Base-by-base conservation (phyloP, 2,888 invertebrate genomes). In the Timema cristinae region DNA sequence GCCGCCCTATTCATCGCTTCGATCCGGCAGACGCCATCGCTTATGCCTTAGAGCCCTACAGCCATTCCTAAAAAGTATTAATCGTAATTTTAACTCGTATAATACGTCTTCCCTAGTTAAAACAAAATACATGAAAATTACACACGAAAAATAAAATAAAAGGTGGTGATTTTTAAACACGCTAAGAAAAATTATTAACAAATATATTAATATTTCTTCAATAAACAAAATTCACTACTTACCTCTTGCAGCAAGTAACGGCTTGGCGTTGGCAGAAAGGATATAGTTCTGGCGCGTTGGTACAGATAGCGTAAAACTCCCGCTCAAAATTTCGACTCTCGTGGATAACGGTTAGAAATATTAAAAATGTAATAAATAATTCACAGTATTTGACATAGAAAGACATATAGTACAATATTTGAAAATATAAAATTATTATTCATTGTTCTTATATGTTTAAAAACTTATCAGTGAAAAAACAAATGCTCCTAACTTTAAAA, bases 121-220 rank as follows among this genome's bases (percentile, higher is more conserved):
- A 76, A 76, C 76, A 77, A 76, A 73, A 75, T 69, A 70, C 77
- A 76, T 75, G 71, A 79, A 79, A 81, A 82, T 81, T 79, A 81
- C 76, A 76, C 75, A 77, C 76, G 75, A 78, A 82, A 82, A 82
- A 81, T 81, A 80, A 81, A 81, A 79, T 81, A 81, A 81, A 79
- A 80, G 78, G 77, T 74, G 75, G 75, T 76, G 76, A 77, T 78
- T 79, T 78, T 77, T 74, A 75, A 73, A 75, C 69, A 59, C 67
- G 72, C 69, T 71, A 73, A 79, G 76, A 79, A 81, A 82, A 82
- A 79, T 82, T 78, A 74, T 74, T 69, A 76, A 76, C 79, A 76
- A 79, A 81, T 79, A 79, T 80, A 82, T 80, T 79, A 82, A 82
- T 71, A 72, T 69, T 52, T 61, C 72, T 72, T 69, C 50, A 32